Percentiles rank a stretch among this genome's conserved stretches.
Evolutionary conservation across 1,140 invertebrate species (phyloP).

Genomic region (Brachionus rotundiformis): DNA sequence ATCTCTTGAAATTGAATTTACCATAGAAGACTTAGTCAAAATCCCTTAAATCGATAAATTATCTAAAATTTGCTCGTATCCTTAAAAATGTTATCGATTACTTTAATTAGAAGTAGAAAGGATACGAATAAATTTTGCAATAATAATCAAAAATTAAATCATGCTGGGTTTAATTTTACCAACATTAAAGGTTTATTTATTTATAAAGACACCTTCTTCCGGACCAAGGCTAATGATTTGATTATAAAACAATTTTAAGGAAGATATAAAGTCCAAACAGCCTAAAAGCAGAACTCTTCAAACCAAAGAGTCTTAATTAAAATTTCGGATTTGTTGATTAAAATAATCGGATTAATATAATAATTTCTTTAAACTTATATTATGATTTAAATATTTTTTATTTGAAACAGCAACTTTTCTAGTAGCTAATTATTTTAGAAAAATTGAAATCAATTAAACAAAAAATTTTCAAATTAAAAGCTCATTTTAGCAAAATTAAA

Average conservation of each 20-base stretch:
- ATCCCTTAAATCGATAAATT: slow-evolving; percentile 11
- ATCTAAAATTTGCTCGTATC: not conserved
- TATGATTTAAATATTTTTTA: not conserved
- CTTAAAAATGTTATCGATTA: slow-evolving; percentile 9
- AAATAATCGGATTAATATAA: not conserved
- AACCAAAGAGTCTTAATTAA: not conserved
- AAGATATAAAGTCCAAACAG: not conserved
- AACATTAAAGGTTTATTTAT: not conserved
- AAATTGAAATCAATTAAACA: too few species aligned
- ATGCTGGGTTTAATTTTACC: not conserved
- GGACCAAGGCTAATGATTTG: not conserved
- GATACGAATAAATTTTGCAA: not conserved
- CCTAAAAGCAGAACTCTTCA: not conserved
- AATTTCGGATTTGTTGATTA: not conserved
- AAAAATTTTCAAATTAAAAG: too few species aligned
- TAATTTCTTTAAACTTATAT: not conserved
- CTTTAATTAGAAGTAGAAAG: not conserved
- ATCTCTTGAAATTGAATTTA: not conserved
- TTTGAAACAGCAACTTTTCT: too few species aligned
- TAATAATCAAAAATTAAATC: not conserved
- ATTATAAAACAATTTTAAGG: not conserved
- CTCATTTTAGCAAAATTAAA: too few species aligned
- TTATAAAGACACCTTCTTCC: slow-evolving; percentile 4
- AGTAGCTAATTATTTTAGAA: too few species aligned
- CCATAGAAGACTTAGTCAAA: not conserved